phyloP scores from a whole-genome alignment of 2,888 invertebrate species.

The Caenorhabditis afra region DNA sequence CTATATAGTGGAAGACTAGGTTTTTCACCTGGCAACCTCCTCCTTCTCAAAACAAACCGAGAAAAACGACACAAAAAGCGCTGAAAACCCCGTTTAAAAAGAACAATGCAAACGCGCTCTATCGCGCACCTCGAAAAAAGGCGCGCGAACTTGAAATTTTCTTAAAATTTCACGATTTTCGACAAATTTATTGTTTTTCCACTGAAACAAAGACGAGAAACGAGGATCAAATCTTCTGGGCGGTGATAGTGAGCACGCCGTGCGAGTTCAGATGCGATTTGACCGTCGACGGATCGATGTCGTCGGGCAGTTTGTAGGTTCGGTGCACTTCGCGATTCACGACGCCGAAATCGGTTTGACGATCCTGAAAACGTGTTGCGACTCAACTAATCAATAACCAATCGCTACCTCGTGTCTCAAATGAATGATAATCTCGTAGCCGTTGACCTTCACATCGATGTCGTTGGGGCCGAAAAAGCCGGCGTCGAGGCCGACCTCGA shows the following conservation, averaged over 20 bases:
- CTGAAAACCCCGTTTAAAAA: no score
- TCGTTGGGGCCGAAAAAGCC: slow-evolving; percentile 66
- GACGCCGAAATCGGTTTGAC: slow-evolving; percentile 67
- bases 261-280: slow-evolving; percentile 71
- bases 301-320: slow-evolving; percentile 72
- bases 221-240: slow-evolving; percentile 59
- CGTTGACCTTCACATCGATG: slow-evolving; percentile 63
- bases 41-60: no score
- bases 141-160: no score
- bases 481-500: slow-evolving; percentile 68
- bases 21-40: no score
- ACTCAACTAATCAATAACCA: not conserved
- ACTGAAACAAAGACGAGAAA: not conserved
- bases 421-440: slow-evolving; percentile 59
- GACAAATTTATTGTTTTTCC: not conserved
- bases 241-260: slow-evolving; percentile 74
- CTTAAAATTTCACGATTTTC: no score
- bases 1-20: no score
- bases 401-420: slow-evolving; percentile 42
- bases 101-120: no score
- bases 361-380: slow-evolving; percentile 56
- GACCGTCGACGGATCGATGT: slow-evolving; percentile 69
- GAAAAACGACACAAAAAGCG: no score
- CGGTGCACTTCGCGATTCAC: slow-evolving; percentile 74
- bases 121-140: no score